phyloP scores from a whole-genome alignment of 2,797 vertebrate genomes.

The Characodon lateralis region DNA sequence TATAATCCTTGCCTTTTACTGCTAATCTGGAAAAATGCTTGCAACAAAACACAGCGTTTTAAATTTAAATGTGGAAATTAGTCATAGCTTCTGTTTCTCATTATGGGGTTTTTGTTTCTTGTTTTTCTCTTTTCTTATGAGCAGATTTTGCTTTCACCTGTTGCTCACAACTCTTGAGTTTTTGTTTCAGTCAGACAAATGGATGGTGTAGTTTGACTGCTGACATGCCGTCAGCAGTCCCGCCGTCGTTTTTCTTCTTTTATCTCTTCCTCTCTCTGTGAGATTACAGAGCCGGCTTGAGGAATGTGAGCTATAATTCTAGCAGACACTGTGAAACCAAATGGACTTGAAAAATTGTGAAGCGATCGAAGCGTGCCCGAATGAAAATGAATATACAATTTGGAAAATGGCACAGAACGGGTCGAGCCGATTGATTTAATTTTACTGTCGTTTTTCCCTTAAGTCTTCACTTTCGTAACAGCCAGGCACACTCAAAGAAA shows the following conservation, averaged over 20 bases:
- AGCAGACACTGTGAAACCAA: conserved; percentile 67
- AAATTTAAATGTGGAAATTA: conserved; percentile 61
- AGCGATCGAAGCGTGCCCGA: conserved; percentile 58
- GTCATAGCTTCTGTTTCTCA: conserved; percentile 47
- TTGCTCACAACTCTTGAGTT: conserved; percentile 27
- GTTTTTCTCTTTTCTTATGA: conserved; percentile 18
- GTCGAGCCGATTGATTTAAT: conserved; percentile 59
- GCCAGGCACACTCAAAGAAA: conserved; percentile 34
- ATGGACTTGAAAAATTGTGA: conserved; percentile 55
- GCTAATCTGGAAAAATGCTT: conserved; percentile 56
- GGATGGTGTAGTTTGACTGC: conserved; percentile 23
- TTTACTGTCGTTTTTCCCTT: conserved; percentile 28
- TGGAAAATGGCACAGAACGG: conserved; percentile 2
- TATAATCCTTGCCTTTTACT: conserved; percentile 48
- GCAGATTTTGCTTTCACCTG: conserved; percentile 31
- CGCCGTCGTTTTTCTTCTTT: conserved; percentile 30
- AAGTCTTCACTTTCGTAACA: conserved; percentile 25
- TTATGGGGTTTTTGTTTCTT: conserved; percentile 42
- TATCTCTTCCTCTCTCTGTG: conserved; percentile 24
- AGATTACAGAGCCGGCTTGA: conserved; percentile 65
- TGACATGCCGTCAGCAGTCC: conserved; percentile 39
- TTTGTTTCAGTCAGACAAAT: conserved; percentile 41
- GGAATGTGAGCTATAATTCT: conserved; percentile 73
- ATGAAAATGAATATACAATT: conserved; percentile 63
- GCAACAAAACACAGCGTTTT: conserved; percentile 31